Base-by-base conservation (phyloP, 2,113 vertebrate species). In the Heteronetta atricapilla region DNA sequence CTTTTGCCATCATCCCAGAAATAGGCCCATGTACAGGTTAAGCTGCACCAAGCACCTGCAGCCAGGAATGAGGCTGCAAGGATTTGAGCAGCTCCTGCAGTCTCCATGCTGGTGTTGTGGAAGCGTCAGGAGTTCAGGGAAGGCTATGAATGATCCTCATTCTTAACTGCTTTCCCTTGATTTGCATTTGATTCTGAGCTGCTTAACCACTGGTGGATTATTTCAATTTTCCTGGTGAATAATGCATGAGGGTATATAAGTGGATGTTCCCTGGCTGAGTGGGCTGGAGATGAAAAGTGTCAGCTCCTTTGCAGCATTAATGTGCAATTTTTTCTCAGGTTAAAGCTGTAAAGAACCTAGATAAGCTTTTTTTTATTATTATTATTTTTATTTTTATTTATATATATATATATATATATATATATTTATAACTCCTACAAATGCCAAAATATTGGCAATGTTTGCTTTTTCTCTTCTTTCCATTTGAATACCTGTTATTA, bases 181-280 rank as follows among this genome's bases (percentile, higher is more conserved):
- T 96, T 95, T 96, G 86, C 93, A 85, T 93, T 95, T 67, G 75
- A 50, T 93, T 91, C 93, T 4, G 93, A 93, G 86, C 90, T 91
- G 79, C 85, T 93, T 80, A 93, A 89, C 72, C 93, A 70, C 69
- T 85, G 90, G 82, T 73, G 89, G 94, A 58, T 94, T 60, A 94
- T 95, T 95, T 85, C 84, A 11, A 9, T 93, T 94, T 89, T 95
- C 84, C 78, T 89, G 89, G 68, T 97, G 96, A 95, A 96, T 95
- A 90, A 96, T 97, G 92, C 80, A 95, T 95, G 88, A 97, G 91
- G 86, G 52, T 85, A 36, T 91, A 81, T 88, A 95, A 95, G 94
- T 96, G 91, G 94, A 96, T 95, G 91, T 96, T 90, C 91, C 91
- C 80, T 59, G 91, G 75, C 94, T 97, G 95, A 97, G 93, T 96